Conservation (phyloP, 2,888 invertebrate genomes). For the Andrena trimmerana region DNA sequence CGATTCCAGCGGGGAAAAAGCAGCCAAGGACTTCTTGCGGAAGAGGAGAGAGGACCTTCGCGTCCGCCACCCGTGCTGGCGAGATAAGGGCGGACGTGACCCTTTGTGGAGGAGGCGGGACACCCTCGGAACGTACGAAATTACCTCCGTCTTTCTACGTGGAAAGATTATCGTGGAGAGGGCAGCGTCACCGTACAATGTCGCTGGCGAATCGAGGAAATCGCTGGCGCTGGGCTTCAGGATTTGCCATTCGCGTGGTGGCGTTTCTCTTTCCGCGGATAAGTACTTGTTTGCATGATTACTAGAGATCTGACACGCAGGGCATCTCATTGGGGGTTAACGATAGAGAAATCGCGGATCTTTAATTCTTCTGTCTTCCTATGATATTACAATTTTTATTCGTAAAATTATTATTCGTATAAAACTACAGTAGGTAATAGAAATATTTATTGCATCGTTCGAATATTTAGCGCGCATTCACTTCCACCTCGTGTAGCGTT, state of each 20-base stretch:
- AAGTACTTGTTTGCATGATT: no score
- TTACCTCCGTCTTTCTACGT: constrained; percentile 11
- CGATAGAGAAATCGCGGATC: no score
- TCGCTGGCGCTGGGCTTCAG: background rate
- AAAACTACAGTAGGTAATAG: no score
- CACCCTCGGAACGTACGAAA: constrained; percentile 13
- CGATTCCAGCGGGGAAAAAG: constrained; percentile 28
- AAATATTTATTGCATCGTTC: no score
- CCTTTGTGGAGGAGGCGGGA: constrained; percentile 1
- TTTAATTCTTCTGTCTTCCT: no score
- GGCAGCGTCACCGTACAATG: background rate
- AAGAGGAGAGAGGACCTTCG: background rate
- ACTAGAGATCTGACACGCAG: no score
- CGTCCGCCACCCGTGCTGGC: background rate
- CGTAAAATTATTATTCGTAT: no score
- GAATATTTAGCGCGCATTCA: no score
- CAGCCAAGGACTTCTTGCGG: constrained; percentile 30
- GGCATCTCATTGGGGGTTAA: no score
- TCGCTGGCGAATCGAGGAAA: constrained; percentile 6
- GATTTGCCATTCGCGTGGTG: background rate
- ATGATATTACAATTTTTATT: no score
- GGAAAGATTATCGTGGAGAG: constrained; percentile 10
- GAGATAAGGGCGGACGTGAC: constrained; percentile 44
- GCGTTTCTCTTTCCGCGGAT: no score
- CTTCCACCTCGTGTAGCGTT: no score